A percentile compares a stretch with the other conserved stretches of the same genome.
Evolutionary conservation across 2,797 vertebrate genomes (phyloP).

Genomic region (Hydrophis major): DNA sequence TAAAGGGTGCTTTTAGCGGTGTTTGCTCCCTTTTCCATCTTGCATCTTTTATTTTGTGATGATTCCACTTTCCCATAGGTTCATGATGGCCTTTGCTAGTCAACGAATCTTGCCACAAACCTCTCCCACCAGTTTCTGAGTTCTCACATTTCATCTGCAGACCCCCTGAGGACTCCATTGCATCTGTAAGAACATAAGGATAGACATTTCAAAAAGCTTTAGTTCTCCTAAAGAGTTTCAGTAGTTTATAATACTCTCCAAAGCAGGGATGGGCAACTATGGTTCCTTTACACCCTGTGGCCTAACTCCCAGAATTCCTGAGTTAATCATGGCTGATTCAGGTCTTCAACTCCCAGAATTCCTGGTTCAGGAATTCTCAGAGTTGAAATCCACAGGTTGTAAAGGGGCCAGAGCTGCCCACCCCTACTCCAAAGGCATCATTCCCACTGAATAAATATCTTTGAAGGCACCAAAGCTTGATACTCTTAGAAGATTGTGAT

Average conservation of each 20-base stretch:
- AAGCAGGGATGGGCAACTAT: background rate
- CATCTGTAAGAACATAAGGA: background rate
- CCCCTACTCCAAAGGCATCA: background rate
- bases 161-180: background rate
- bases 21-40: background rate
- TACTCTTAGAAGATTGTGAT: conserved; percentile 9
- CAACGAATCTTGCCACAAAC: background rate
- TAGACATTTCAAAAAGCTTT: background rate
- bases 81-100: background rate
- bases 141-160: background rate
- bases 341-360: background rate
- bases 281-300: background rate
- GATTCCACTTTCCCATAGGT: background rate
- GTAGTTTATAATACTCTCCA: background rate
- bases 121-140: background rate
- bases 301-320: background rate
- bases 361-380: background rate
- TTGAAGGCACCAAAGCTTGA: background rate
- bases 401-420: background rate
- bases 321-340: no score
- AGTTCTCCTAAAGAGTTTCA: background rate
- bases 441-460: background rate
- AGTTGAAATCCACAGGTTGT: background rate
- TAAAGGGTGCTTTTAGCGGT: background rate
- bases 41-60: background rate